These are phyloP conservation scores for Clanis bilineata DNA, from an alignment of 2,888 invertebrate genomes.

Conservation along the genomic window DNA sequence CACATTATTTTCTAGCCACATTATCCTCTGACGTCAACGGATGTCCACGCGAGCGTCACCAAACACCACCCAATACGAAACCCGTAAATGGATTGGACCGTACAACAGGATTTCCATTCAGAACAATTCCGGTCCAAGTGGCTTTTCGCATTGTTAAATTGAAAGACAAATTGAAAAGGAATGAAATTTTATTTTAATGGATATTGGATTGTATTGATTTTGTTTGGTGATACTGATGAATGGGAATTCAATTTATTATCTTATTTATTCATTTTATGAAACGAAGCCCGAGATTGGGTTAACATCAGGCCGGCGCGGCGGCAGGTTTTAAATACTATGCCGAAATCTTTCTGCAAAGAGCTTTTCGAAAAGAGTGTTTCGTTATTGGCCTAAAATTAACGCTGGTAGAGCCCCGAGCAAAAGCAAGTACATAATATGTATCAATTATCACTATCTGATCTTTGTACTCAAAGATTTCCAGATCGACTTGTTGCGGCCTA, in stretches of 20 bases:
- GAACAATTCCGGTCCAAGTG: background rate
- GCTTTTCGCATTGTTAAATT: constrained; percentile 6
- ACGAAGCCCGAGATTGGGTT: no score
- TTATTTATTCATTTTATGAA: background rate
- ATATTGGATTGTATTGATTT: background rate
- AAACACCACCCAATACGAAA: background rate
- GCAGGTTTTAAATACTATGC: no score
- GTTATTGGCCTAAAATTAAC: no score
- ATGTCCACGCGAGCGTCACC: background rate
- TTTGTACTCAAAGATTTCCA: no score
- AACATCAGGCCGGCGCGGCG: no score
- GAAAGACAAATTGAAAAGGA: background rate
- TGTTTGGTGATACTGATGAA: background rate
- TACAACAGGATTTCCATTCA: background rate
- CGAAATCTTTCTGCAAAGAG: no score
- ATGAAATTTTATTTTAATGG: background rate
- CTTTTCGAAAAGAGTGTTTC: no score
- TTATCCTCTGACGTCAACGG: background rate
- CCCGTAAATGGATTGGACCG: background rate
- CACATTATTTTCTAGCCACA: background rate
- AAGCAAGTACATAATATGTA: no score
- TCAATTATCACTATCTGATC: no score
- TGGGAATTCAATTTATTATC: background rate
- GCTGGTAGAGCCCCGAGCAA: no score
- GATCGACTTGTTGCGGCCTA: no score